These are phyloP conservation scores for Plectrocnemia conspersa DNA, from an alignment of 1,140 invertebrate genomes.

Conservation along the genomic window DNA sequence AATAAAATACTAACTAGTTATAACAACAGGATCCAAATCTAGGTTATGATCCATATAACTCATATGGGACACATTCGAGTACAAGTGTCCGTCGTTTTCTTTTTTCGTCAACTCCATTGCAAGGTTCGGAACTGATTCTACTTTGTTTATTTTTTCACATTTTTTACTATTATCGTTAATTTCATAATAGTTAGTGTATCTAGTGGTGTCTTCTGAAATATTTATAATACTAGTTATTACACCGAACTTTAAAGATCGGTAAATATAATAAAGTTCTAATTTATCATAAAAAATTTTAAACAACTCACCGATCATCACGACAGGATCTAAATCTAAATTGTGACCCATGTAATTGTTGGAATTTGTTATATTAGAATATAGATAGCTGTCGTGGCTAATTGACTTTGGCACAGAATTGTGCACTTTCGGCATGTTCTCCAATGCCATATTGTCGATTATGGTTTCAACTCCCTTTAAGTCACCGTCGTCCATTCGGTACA, in stretches of 20 bases:
- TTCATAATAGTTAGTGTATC: conserved; percentile 1
- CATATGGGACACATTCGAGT: conserved; percentile 29
- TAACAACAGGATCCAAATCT: conserved; percentile 39
- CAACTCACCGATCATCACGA: conserved; percentile 36
- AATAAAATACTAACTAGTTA: conserved; percentile 28
- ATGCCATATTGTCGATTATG: not conserved
- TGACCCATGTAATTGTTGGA: conserved; percentile 42
- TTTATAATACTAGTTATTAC: not conserved
- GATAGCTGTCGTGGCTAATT: conserved; percentile 23
- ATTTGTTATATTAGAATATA: conserved; percentile 29
- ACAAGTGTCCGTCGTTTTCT: conserved; percentile 15
- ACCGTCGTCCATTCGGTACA: conserved; percentile 27
- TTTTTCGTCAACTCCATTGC: conserved; percentile 1
- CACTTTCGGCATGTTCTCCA: not conserved
- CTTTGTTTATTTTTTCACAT: not conserved
- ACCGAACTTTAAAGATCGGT: not conserved
- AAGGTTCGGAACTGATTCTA: not conserved
- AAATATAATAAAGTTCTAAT: not conserved
- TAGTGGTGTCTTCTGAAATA: conserved; percentile 10
- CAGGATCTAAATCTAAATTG: conserved; percentile 40
- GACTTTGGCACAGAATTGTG: not conserved
- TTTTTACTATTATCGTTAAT: not conserved
- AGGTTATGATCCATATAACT: conserved; percentile 41
- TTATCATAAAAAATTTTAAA: not conserved
- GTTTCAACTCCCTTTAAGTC: conserved; percentile 17